phyloP scores from a whole-genome alignment of 2,113 vertebrate genomes.

The Hippopotamus amphibius region DNA sequence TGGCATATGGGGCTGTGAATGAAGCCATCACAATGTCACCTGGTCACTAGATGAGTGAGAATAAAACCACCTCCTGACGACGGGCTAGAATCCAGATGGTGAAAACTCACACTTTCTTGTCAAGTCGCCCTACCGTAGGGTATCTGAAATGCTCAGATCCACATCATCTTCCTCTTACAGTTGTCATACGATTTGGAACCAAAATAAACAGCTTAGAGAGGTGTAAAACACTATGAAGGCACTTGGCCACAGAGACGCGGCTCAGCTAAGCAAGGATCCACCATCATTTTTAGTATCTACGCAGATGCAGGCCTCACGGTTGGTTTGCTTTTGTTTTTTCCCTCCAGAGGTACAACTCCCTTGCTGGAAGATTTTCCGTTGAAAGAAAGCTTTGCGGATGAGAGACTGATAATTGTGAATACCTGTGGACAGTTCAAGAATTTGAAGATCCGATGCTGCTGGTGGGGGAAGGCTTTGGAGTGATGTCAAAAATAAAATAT shows the following conservation, averaged over 20 bases:
- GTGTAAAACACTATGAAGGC: rapidly evolving
- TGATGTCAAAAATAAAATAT: too few relatives aligned
- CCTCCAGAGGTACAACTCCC: background rate
- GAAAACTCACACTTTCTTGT: too few relatives aligned
- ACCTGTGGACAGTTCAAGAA: background rate
- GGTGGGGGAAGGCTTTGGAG: background rate
- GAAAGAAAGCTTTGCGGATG: background rate
- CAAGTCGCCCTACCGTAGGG: rapidly evolving
- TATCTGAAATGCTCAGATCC: background rate
- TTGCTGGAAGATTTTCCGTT: background rate
- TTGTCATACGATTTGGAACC: background rate
- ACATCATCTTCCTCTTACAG: too few relatives aligned
- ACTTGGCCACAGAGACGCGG: rapidly evolving
- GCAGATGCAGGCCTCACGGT: too few relatives aligned
- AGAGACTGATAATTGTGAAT: rapidly evolving
- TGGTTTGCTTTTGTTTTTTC: background rate
- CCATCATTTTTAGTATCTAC: rapidly evolving
- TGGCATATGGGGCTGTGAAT: background rate
- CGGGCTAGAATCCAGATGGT: background rate
- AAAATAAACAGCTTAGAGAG: rapidly evolving
- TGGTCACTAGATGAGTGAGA: rapidly evolving
- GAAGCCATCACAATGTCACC: background rate
- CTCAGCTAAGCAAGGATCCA: background rate
- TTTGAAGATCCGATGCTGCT: background rate
- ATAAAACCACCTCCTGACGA: background rate